Base-by-base conservation (phyloP, 92 coral and sea anemone genomes). In the Palythoa grandis region DNA sequence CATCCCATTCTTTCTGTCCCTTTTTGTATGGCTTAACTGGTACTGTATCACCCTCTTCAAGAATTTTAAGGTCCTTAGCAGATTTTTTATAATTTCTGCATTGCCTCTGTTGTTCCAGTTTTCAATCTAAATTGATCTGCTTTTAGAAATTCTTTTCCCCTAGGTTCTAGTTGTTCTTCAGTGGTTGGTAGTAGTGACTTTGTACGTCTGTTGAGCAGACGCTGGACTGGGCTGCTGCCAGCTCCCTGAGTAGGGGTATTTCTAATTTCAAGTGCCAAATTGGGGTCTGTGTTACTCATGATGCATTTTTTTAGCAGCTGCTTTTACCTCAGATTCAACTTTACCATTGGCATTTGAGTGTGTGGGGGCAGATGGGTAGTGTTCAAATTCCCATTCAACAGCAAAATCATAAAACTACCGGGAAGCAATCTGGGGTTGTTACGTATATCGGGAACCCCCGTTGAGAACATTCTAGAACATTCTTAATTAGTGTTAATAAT, bases 341-440 rank as follows among this genome's bases (percentile, higher is more conserved):
- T 83, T 83, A 0, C 87, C 53, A 70, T 83, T 83, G 4, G 87
- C 87, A 68, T 83, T 83, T 19, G 78, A 63, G 78, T 69, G 78
- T 53, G 53, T 39, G 17, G 86, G 86, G 23, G 86, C 20, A 1
- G 68, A 83, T 10, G 68, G 78, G 50, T 47, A 68, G 43, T 83
- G 87, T 68, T 83, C 87, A 83, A 7, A 40, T 3, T 40, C 47
- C 6, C 47, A 83, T 6, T 12, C 14, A 23, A 69, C 63, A 68
- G 87, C 87, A 71, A 83, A 83, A n/a, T 68, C 67, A 25, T 69
- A 22, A 60, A 83, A 83, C 77, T 83, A 78, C 63, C 70, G 37
- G 4, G 79, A 38, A 35, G 23, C 39, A 61, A 83, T 70, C 39
- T 83, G 87, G 14, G 87, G 78, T 16, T 53, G 58, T 2, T 7